Base-by-base conservation (phyloP, 1,140 invertebrate genomes). In the Listronotus bonariensis region DNA sequence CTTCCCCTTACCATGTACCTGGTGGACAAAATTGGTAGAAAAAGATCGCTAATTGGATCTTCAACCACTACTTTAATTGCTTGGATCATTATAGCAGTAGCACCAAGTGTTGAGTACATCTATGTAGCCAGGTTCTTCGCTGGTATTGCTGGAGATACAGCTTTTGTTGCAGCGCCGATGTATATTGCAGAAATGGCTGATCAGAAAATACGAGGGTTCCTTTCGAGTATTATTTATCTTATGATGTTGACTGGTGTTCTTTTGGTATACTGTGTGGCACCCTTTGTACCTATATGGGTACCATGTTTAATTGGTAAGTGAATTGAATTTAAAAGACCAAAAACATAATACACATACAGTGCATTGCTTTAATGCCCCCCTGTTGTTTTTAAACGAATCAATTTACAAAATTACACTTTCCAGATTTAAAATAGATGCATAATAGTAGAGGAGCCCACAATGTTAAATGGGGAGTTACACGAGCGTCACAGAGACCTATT, bases 1-100 rank as follows among this genome's bases (percentile, higher is more conserved):
- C 85, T 87, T 0, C 78, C 85, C 1, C 80, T 85, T 9, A 82
- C 80, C 46, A 69, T 81, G 18, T 75, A 59, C 52, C 63, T 84
- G 8, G 82, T 89, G 1, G 87, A 90, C 70, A 83, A 80, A 70
- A 69, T 86, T 34, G 89, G 90, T 0, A 76, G 89, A 3, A 89
- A 87, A 72, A 74, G 74, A 18, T 82, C 86, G 0, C 0, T 82
- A 88, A 11, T 87, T 11, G 54, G 84, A 2, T 78, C 86, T 0
- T 77, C 84, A 0, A 36, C 82, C 1, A 86, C 86, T 0, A 90
- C 87, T 70, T 58, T 87, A 0, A 0, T 84, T 2, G 86, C 87
- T 5, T 91, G 88, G 87, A 26, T 79, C 0, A 58, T 86, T 0
- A 87, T 90, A 20, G 74, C 82, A 6, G 69, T 82, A 36, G 77